phyloP scores from a whole-genome alignment of 2,797 vertebrate genomes.

The Phalloptychus januarius region DNA sequence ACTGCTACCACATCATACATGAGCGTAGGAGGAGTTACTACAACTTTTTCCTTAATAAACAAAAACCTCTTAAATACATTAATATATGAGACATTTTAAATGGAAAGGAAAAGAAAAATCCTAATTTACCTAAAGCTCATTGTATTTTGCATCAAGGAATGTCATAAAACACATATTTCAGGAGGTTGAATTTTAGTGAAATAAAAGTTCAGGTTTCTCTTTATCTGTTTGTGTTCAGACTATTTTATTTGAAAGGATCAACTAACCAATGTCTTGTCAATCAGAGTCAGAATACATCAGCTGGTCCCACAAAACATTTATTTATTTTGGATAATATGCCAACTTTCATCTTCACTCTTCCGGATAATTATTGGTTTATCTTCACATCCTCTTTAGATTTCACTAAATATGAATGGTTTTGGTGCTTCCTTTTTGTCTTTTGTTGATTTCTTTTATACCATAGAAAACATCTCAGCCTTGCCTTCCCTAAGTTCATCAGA shows the following conservation, averaged over 20 bases:
- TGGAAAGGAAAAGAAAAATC: not conserved
- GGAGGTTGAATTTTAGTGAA: not conserved
- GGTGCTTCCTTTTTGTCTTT: not conserved
- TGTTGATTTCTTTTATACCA: too few relatives aligned
- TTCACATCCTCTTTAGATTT: not conserved
- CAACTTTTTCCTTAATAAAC: not conserved
- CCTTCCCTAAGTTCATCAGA: not conserved
- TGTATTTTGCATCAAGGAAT: not conserved
- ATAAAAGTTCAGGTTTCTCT: not conserved
- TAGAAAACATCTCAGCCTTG: not conserved
- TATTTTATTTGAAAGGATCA: not conserved
- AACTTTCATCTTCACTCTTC: not conserved
- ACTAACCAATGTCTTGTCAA: not conserved
- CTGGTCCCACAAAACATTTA: too few relatives aligned
- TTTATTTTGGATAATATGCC: not conserved
- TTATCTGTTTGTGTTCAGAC: not conserved
- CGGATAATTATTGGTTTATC: not conserved
- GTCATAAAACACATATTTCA: not conserved
- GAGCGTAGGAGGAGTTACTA: not conserved
- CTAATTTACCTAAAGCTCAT: not conserved
- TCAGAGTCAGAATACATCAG: not conserved
- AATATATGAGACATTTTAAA: not conserved
- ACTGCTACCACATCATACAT: not conserved
- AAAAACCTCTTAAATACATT: not conserved
- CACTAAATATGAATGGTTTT: not conserved